phyloP scores from a whole-genome alignment of 2,888 invertebrate genomes.

The Stratiomys singularior region DNA sequence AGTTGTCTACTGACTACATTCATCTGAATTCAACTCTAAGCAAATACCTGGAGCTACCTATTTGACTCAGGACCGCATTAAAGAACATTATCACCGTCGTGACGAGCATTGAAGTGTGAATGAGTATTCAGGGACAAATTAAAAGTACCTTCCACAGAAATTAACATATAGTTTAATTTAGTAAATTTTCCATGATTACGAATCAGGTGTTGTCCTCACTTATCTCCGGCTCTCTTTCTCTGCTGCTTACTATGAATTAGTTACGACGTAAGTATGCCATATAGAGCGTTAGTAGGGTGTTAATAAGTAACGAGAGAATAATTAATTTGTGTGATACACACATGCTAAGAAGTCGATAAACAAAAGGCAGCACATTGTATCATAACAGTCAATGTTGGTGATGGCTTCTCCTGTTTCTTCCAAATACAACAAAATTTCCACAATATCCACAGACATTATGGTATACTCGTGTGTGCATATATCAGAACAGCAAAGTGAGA shows the following conservation, averaged over 20 bases:
- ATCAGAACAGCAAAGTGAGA: too few relatives aligned
- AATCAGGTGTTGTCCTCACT: too few relatives aligned
- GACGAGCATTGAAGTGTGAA: slow-evolving; percentile 16
- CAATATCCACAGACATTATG: too few relatives aligned
- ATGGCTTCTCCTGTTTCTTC: too few relatives aligned
- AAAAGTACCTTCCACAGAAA: slow-evolving; percentile 39
- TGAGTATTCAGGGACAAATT: slow-evolving; percentile 42
- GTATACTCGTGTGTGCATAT: too few relatives aligned
- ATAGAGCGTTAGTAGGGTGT: background rate
- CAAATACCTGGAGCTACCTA: background rate
- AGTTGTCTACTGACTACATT: background rate
- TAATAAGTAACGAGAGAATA: slow-evolving; percentile 1
- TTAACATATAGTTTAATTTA: slow-evolving; percentile 40
- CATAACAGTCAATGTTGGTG: too few relatives aligned
- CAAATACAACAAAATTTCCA: too few relatives aligned
- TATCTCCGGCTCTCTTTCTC: background rate
- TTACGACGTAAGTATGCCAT: background rate
- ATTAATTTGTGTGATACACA: background rate
- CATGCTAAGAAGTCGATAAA: too few relatives aligned
- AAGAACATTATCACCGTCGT: background rate
- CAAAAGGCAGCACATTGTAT: too few relatives aligned
- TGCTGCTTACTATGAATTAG: background rate
- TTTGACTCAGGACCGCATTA: background rate
- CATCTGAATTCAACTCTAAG: background rate
- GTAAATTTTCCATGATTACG: background rate